Percentiles rank a stretch among this genome's conserved stretches.
These are phyloP conservation scores for Neogale vison DNA, from an alignment of 2,113 vertebrate species.

Conservation along the genomic window DNA sequence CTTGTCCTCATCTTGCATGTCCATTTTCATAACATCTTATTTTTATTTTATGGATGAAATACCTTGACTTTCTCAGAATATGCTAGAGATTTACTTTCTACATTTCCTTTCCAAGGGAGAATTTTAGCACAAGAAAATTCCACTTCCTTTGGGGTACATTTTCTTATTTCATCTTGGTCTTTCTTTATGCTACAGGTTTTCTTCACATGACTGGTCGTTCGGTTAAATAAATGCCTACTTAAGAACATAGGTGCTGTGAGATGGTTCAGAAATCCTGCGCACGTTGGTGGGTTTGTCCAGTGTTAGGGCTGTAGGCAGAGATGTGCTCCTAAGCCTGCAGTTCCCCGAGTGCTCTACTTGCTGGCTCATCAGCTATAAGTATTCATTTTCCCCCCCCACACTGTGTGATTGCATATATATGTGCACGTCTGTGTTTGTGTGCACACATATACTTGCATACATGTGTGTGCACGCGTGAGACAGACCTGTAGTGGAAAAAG, in stretches of 20 bases:
- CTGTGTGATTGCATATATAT: not conserved
- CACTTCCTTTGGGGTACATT: not conserved
- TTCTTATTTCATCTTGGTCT: not conserved
- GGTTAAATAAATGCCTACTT: not conserved
- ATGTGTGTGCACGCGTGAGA: not conserved
- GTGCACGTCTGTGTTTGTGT: not conserved
- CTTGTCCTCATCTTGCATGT: not conserved
- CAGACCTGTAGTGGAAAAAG: not conserved
- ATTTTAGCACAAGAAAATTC: not conserved
- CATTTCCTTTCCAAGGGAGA: not conserved
- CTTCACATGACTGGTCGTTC: not conserved
- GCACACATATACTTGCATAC: not conserved
- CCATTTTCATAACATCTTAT: not conserved
- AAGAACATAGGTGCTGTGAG: not conserved
- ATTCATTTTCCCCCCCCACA: not conserved
- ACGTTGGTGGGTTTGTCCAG: not conserved
- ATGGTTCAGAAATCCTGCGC: not conserved
- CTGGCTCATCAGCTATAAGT: not conserved
- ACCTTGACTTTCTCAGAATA: not conserved
- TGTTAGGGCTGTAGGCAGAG: accelerated
- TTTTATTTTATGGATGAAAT: not conserved
- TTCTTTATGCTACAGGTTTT: not conserved
- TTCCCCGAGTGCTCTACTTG: not conserved
- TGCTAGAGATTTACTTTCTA: not conserved
- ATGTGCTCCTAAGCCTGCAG: not conserved